phyloP scores from a whole-genome alignment of 1,140 invertebrate species.

The Diabrotica virgifera region DNA sequence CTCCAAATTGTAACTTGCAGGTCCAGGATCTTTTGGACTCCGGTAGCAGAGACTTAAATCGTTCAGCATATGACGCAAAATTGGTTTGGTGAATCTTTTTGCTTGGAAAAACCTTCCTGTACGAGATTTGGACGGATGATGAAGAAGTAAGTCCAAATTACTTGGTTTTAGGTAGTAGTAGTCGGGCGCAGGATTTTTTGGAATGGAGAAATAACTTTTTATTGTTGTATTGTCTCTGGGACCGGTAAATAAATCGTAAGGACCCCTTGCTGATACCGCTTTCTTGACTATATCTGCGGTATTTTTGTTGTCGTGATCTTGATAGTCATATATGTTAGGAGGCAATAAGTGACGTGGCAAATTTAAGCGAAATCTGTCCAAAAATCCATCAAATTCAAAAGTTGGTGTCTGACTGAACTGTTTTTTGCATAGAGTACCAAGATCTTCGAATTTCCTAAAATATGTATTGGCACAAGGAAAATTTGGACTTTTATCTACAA shows the following conservation, averaged over 20 bases:
- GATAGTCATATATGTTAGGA: constrained; percentile 33
- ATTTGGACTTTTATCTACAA: constrained; percentile 20
- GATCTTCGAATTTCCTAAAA: constrained; percentile 12
- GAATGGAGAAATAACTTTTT: constrained; percentile 41
- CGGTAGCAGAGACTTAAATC: constrained; percentile 38
- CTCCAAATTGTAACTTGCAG: constrained; percentile 30
- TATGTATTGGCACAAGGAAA: constrained; percentile 17
- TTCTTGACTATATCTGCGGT: constrained; percentile 1
- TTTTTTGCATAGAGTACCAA: constrained; percentile 20
- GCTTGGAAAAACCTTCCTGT: constrained; percentile 35
- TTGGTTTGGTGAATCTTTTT: constrained; percentile 33
- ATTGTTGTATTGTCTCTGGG: constrained; percentile 41
- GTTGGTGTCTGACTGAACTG: constrained; percentile 29
- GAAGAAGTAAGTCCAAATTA: constrained; percentile 32
- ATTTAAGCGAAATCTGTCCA: constrained; percentile 31
- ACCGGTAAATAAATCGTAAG: constrained; percentile 44
- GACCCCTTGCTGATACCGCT: constrained; percentile 32
- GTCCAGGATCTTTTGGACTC: constrained; percentile 38
- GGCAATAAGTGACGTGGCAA: constrained; percentile 28
- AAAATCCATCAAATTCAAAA: constrained; percentile 40
- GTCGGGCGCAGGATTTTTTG: constrained; percentile 28
- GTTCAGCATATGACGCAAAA: constrained; percentile 29
- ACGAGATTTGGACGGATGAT: constrained; percentile 36
- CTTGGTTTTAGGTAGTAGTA: constrained; percentile 36
- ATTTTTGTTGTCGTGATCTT: constrained; percentile 22